A percentile compares a stretch with the other conserved stretches of the same genome.
phyloP scores from a whole-genome alignment of 2,797 vertebrate species.

The Pipistrellus nathusii region DNA sequence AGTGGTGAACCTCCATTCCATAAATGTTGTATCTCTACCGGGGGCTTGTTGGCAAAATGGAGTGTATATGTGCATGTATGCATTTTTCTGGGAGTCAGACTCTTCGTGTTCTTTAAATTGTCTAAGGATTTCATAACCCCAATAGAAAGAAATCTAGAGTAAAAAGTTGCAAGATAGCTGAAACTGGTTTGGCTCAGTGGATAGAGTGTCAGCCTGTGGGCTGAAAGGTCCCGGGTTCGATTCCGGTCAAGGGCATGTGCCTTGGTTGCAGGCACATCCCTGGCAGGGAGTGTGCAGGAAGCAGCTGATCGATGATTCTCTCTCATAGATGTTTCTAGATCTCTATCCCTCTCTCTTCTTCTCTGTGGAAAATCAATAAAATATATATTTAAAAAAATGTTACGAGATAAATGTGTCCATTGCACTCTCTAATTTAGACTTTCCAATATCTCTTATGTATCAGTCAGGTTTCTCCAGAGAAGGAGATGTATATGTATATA shows the following conservation, averaged over 20 bases:
- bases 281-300: too few species aligned
- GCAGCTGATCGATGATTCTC: too few species aligned
- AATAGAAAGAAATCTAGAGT: background rate
- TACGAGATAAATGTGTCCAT: background rate
- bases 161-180: background rate
- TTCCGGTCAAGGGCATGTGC: too few species aligned
- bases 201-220: too few species aligned
- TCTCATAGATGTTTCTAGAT: too few species aligned
- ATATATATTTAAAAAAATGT: background rate
- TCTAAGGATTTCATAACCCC: background rate
- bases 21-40: background rate
- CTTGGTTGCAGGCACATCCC: too few species aligned
- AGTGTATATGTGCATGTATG: background rate
- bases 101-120: background rate
- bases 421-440: constrained; percentile 19
- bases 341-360: too few species aligned
- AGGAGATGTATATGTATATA: background rate
- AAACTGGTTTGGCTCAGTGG: too few species aligned
- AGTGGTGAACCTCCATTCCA: background rate
- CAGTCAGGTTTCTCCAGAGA: background rate
- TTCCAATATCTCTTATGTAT: constrained; percentile 22
- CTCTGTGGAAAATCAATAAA: too few species aligned
- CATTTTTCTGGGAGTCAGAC: background rate
- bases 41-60: background rate
- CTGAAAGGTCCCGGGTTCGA: too few species aligned